Evolutionary conservation across 2,888 invertebrate species (phyloP), one percentile per base, ranked within the genome.

Genomic region (Dynastes hyllus): DNA sequence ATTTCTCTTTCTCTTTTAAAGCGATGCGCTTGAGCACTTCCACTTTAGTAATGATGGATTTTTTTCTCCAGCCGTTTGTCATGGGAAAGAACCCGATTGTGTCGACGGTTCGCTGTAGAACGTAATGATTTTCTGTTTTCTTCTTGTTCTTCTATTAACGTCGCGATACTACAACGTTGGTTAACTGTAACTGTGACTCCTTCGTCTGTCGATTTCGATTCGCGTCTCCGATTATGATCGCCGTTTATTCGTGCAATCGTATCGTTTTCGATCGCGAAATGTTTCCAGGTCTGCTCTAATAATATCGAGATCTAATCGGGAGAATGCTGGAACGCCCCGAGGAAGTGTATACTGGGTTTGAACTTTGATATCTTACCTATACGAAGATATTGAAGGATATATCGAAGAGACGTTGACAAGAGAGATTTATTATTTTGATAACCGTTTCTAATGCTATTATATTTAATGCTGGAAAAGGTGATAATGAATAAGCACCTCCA

Each of bases 21-120:
- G 8, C 71, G 55, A 71, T 9, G 29, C 71, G 71, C 22, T 71
- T 37, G 71, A 71, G 71, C 55, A 58, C 71, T 37, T 37, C 73
- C 45, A 75, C 51, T 51, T 51, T 61, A 45, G 45, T 75, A 61
- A 63, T 50, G 45, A 61, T 13, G 29, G 73, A 75, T 75, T 75
- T 71, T 71, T 71, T 37, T 58, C 16, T 27, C 27, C 61, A 61
- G 22, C 40, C 45, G 63, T 61, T 75, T 75, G 73, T 63, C 63
- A 75, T 75, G 73, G 73, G 73, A 75, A 75, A 61, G 45, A 61
- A 50, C 45, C 61, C 61, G 45, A 61, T 45, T 40, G 58, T 73
- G 58, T 58, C 40, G 73, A 69, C 51, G 27, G 51, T 69, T 69
- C 29, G 16, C 29, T 16, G 40, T 51, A 29, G 27, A 51, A n/a